Evolutionary conservation across 2,113 vertebrate genomes (phyloP).

Genomic region (Notothenia coriiceps): DNA sequence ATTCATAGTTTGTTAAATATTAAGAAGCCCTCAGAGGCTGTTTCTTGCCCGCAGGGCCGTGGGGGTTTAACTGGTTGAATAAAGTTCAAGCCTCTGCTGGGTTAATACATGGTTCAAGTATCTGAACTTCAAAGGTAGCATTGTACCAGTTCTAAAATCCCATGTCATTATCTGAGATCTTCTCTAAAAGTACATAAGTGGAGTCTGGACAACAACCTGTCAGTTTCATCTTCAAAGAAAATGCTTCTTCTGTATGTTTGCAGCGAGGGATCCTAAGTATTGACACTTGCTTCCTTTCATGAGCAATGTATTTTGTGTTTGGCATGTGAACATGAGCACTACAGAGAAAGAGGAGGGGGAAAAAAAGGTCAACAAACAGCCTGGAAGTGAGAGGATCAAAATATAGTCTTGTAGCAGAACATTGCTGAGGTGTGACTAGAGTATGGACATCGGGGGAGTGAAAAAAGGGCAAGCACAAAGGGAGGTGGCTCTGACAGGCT

Average conservation of each 20-base stretch:
- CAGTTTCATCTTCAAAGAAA: conserved; percentile 47
- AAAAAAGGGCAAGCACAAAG: conserved; percentile 51
- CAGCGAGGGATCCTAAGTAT: conserved; percentile 8
- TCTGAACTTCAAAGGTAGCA: conserved; percentile 48
- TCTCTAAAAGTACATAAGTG: conserved; percentile 22
- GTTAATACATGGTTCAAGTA: conserved; percentile 50
- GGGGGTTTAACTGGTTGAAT: not conserved
- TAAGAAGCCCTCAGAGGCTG: too few species aligned
- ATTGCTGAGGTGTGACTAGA: conserved; percentile 37
- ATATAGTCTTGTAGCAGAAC: conserved; percentile 28
- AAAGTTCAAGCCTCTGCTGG: conserved; percentile 29
- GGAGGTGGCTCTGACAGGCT: conserved; percentile 60
- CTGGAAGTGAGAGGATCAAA: conserved; percentile 38
- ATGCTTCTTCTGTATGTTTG: not conserved
- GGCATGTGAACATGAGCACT: conserved; percentile 33
- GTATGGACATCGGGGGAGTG: conserved; percentile 30
- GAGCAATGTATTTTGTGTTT: conserved; percentile 23
- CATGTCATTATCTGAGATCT: conserved; percentile 42
- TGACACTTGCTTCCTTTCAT: conserved; percentile 47
- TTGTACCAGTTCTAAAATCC: conserved; percentile 38
- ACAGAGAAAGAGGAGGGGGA: not conserved
- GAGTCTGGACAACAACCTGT: conserved; percentile 41
- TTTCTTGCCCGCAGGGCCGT: too few species aligned
- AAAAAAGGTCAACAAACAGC: conserved; percentile 46
- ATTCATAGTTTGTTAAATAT: too few species aligned